Evolutionary conservation across 2,888 invertebrate species (phyloP), one percentile per base, ranked within the genome.

Genomic region (Pemphredon lugubris): DNA sequence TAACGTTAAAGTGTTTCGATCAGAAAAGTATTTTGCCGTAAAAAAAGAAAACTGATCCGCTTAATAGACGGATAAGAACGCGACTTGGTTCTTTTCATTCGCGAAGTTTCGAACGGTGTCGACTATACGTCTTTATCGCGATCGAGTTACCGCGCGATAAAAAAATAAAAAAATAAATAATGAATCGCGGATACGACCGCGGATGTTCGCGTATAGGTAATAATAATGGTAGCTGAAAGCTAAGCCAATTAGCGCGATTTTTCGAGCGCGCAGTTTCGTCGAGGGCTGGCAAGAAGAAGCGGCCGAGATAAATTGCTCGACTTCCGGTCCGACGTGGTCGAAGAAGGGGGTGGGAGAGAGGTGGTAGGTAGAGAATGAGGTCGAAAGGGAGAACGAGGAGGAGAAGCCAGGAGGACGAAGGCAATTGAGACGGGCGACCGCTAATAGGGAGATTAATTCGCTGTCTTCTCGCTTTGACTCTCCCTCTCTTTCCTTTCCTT

Each of bases 391-490:
- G 67, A 45, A 53, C 30, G 51, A 42, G 51, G 34, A 37, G 64
- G 45, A 40, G 61, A 51, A 32, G 39, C 45, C 48, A 40, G 54
- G 58, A 58, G 71, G 61, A 54, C 59, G 69, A 68, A 61, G 72
- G 68, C 71, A 81, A 83, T 83, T 78, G 79, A 83, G 78, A 79
- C 79, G 75, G 76, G 77, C 71, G 82, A 81, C 73, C 79, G 71
- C 76, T 83, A 83, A 83, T 83, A 76, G 81, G 65, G 74, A 83
- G 80, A 84, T 83, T 83, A 83, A 83, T 84, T 84, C 73, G 73
- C 69, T 72, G 75, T 82, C 77, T 81, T 82, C 69, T 73, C 69
- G 63, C 72, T 67, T 44, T 26, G 40, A 20, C 26, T 58, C 18
- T 44, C 14, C 18, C 58, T 18, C 39, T 30, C 42, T 26, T 64